Evolutionary conservation across 2,888 invertebrate genomes (phyloP), one percentile per base, ranked within the genome.

Genomic region (Geophilus truncorum): DNA sequence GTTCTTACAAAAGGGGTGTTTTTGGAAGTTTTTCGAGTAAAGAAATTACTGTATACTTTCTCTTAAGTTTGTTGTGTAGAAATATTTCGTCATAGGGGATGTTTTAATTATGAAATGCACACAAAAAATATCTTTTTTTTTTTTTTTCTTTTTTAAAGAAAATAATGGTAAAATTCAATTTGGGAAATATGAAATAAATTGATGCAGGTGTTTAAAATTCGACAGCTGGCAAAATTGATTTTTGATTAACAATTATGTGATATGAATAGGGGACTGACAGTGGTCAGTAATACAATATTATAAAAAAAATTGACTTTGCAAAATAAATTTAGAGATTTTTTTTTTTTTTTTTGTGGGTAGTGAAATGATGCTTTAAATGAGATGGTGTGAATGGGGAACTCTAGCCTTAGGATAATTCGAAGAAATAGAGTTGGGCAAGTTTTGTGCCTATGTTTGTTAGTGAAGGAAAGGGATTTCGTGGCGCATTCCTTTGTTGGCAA

Each of bases 401-500:
- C 28, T 70, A 70, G 25, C 70, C 25, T 70, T 25, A 70, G 70
- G 70, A 70, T 70, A 70, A 70, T 25, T 70, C 28, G 2, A 28
- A 28, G 51, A 51, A 51, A 51, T 51, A 51, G 70, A 70, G 70
- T 70, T 25, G 28, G 28, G 70, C 28, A 70, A 70, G 70, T 70
- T 70, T 70, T 70, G 25, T 70, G 70, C 70, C n/a, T 70, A 70
- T 70, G 70, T 70, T 70, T 70, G 70, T 70, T 70, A 70, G 70
- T 70, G 70, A 28, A 28, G 70, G 28, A 28, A 70, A 70, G 70
- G 70, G 70, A 70, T 70, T 70, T 51, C 28, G 28, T 28, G 70
- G 70, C 15, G 70, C 70, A 70, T 70, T 70, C 70, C 70, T 70
- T 70, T 70, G 70, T 70, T 70, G 70, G 25, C 70, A 70, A 70